Conservation (phyloP, 2,888 invertebrate species). For the Leptothorax acervorum region DNA sequence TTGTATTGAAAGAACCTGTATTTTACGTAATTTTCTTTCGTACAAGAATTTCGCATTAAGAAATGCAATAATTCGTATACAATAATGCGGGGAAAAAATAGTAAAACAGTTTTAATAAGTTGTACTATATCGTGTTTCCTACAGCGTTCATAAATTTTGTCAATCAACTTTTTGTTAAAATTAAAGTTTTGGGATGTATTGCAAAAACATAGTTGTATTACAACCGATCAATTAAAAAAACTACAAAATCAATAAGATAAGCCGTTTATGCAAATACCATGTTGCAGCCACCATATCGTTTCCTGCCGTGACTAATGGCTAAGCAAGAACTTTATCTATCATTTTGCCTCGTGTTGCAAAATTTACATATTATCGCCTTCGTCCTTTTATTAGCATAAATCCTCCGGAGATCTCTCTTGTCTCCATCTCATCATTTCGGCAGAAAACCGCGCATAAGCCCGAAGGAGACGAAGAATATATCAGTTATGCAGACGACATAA, state of each 20-base stretch:
- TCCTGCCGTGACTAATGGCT: not conserved
- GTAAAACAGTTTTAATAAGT: not conserved
- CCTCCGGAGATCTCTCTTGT: conserved; percentile 1
- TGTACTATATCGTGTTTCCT: not conserved
- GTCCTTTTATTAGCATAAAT: conserved; percentile 50
- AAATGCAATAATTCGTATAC: not conserved
- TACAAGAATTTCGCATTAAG: not conserved
- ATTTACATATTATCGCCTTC: not conserved
- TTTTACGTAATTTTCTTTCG: conserved; percentile 21
- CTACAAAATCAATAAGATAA: not conserved
- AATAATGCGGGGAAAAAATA: not conserved
- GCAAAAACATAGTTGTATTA: not conserved
- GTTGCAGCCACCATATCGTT: not conserved
- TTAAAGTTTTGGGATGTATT: not conserved
- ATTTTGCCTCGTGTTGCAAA: not conserved
- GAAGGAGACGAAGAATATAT: conserved; percentile 4
- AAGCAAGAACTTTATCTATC: conserved; percentile 11
- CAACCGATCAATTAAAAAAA: not conserved
- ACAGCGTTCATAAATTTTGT: not conserved
- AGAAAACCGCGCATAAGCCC: not conserved
- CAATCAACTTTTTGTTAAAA: not conserved
- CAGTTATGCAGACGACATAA: conserved; percentile 12
- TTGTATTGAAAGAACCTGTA: not conserved
- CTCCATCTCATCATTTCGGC: not conserved
- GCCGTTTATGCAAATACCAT: conserved; percentile 3